These are phyloP conservation scores for Sminthurides bifidus DNA, from an alignment of 1,140 invertebrate genomes.

Conservation along the genomic window DNA sequence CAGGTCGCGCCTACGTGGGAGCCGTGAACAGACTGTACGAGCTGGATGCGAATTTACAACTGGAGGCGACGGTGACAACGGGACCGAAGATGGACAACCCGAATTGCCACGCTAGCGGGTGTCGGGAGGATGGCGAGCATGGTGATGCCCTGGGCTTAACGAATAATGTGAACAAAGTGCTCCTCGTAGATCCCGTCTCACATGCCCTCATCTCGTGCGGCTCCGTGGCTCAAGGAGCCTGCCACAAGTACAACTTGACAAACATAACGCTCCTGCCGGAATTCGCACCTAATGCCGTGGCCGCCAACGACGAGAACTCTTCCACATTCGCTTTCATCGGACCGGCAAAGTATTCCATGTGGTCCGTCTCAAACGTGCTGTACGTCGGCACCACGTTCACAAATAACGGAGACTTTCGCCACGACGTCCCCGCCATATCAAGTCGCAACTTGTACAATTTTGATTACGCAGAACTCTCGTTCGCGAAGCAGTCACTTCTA, in stretches of 20 bases:
- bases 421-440: slow-evolving; percentile 84
- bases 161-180: slow-evolving; percentile 82
- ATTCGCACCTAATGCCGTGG: slow-evolving; percentile 65
- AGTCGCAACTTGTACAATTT: slow-evolving; percentile 66
- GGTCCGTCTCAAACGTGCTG: slow-evolving; percentile 63
- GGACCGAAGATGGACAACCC: slow-evolving; percentile 75
- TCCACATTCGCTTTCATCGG: slow-evolving; percentile 91
- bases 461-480: slow-evolving; percentile 67
- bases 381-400: slow-evolving; percentile 93
- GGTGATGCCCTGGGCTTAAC: slow-evolving; percentile 47
- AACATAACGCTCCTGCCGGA: slow-evolving; percentile 64
- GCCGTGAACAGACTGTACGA: slow-evolving; percentile 74
- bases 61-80: slow-evolving; percentile 53
- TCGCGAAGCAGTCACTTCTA: slow-evolving; percentile 73
- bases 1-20: slow-evolving; percentile 58
- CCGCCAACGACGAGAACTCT: slow-evolving; percentile 78
- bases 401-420: slow-evolving; percentile 79
- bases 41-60: slow-evolving; percentile 56
- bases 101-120: slow-evolving; percentile 64
- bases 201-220: slow-evolving; percentile 75
- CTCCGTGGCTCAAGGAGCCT: slow-evolving; percentile 74
- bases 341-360: slow-evolving; percentile 67
- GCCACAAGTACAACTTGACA: slow-evolving; percentile 66
- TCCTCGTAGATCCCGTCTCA: slow-evolving; percentile 72
- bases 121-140: slow-evolving; percentile 37